Evolutionary conservation across 2,888 invertebrate species (phyloP).

Genomic region (Ophion ellenae): DNA sequence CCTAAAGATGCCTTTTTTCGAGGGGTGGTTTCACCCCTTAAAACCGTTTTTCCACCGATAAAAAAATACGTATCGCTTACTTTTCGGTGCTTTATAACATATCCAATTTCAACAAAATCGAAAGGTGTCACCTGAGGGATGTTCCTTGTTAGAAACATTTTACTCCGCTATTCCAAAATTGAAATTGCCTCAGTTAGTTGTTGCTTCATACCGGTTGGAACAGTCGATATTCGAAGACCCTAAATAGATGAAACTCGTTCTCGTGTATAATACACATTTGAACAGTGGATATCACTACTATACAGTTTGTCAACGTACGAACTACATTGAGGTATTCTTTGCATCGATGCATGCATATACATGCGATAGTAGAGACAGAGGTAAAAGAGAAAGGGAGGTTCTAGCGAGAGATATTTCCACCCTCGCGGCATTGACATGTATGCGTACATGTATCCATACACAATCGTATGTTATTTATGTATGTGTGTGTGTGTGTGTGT

Average conservation of each 20-base stretch:
- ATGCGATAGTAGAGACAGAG: not conserved
- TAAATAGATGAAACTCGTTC: conserved; percentile 19
- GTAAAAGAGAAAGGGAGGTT: not conserved
- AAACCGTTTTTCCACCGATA: too few relatives aligned
- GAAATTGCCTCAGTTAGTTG: not conserved
- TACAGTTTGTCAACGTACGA: conserved; percentile 19
- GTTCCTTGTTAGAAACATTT: not conserved
- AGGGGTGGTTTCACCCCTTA: too few relatives aligned
- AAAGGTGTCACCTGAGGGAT: too few relatives aligned
- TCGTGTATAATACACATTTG: conserved; percentile 4
- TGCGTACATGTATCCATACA: not conserved
- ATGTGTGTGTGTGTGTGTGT: too few relatives aligned
- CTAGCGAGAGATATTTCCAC: not conserved
- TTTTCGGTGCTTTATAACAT: too few relatives aligned
- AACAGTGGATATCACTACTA: conserved; percentile 43
- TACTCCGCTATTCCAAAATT: not conserved
- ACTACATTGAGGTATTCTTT: conserved; percentile 60
- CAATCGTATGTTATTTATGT: not conserved
- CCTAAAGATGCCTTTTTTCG: too few relatives aligned
- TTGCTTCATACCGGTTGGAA: not conserved
- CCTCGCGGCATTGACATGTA: not conserved
- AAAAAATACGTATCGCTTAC: too few relatives aligned
- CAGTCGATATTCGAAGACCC: conserved; percentile 1
- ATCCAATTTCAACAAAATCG: too few relatives aligned
- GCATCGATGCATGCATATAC: conserved; percentile 26